Conservation (phyloP, 2,888 invertebrate genomes). For the Dromius quadrimaculatus region DNA sequence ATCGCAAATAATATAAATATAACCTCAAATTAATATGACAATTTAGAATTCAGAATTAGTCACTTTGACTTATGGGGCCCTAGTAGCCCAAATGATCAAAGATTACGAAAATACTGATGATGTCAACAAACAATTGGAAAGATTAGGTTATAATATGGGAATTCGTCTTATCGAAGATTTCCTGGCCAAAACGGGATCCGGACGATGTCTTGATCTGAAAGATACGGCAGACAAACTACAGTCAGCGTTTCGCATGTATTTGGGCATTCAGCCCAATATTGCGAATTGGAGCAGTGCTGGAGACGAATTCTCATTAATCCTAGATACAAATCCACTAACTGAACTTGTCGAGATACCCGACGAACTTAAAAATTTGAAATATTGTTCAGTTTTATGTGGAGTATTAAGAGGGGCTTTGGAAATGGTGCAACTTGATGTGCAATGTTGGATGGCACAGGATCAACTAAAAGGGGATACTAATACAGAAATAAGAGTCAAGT, state of each 20-base stretch:
- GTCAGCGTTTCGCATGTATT: constrained; percentile 83
- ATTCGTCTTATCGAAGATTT: constrained; percentile 98
- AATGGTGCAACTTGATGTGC: constrained; percentile 98
- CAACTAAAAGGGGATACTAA: constrained; percentile 93
- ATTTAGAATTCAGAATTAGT: constrained; percentile 93
- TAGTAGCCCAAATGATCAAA: constrained; percentile 96
- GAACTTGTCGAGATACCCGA: constrained; percentile 98
- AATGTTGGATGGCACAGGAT: constrained; percentile 94
- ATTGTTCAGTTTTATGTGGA: constrained; percentile 93
- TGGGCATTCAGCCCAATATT: constrained; percentile 92
- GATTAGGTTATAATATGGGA: constrained; percentile 98
- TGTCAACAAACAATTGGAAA: constrained; percentile 95
- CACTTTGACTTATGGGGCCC: constrained; percentile 96
- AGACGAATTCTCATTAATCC: constrained; percentile 95
- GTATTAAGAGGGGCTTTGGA: constrained; percentile 94
- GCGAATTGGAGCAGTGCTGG: constrained; percentile 94
- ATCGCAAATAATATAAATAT: neutral
- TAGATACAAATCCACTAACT: constrained; percentile 95
- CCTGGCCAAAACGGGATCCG: constrained; percentile 89
- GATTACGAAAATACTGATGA: constrained; percentile 97
- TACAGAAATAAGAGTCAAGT: constrained; percentile 95
- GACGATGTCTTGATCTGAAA: constrained; percentile 93
- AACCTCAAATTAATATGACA: constrained; percentile 24
- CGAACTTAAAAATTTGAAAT: constrained; percentile 84
- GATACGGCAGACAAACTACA: constrained; percentile 97